Base-by-base conservation (phyloP, 2,113 vertebrate genomes). In the Numenius arquata region DNA sequence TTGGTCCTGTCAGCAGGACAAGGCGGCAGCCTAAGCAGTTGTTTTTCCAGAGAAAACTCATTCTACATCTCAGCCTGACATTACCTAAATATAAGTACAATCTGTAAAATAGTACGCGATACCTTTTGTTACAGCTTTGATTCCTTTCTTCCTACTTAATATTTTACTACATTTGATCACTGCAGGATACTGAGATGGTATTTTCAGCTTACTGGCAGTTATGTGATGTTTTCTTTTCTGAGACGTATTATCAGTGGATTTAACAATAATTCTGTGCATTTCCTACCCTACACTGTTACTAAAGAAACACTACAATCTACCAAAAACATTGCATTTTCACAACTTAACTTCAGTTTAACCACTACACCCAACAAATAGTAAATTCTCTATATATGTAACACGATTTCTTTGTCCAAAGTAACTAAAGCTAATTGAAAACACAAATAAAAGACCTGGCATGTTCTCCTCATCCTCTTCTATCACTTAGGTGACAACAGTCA, bases 321-420 rank as follows among this genome's bases (percentile, higher is more conserved):
- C 17, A 85, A 79, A 59, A 12, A 0, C 25, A 32, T 1, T 27
- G 2, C 7, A 11, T 47, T 78, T 67, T 29, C 74, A 55, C 34
- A 41, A 23, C 7, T 45, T 43, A 36, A 36, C 6, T 70, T 41
- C 4, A 47, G 13, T 32, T 85, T 21, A 82, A 59, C 22, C 43
- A 34, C 43, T 19, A 45, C 62, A 56, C 6, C 9, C 21, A 81
- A 66, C 5, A 34, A 61, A 59, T 0, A 53, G 6, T 13, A 27
- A 88, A 70, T 12, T 43, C 50, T 22, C 50, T 22, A 2, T 5
- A 2, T 4, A 7, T 0, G 3, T 17, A 59, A 56, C 4, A 18
- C 9, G 18, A 59, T 26, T 76, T 21, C 61, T 74, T 56, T 10
- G 56, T 4, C 30, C 36, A 16, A 62, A 62, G 16, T 2, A 84